Percentiles rank a stretch among this genome's conserved stretches.
Evolutionary conservation across 2,888 invertebrate genomes (phyloP).

Genomic region (Philhelius pedissequus): DNA sequence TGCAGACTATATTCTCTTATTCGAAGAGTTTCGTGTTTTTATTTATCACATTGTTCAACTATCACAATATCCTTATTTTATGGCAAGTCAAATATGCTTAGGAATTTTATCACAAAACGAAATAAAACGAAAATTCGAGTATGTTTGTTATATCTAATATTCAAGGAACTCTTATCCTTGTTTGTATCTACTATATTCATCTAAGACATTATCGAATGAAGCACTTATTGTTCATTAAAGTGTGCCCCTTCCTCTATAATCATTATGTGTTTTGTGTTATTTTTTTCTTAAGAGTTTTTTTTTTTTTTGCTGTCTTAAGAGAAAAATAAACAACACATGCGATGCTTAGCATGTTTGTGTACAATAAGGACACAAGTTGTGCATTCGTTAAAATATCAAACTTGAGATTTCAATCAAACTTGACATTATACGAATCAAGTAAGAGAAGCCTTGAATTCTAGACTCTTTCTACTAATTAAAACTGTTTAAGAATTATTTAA

Average conservation of each 20-base stretch:
- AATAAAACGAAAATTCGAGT: background rate
- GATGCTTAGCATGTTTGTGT: background rate
- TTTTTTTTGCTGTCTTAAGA: too few species aligned
- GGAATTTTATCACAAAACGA: conserved; percentile 2
- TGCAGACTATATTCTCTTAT: background rate
- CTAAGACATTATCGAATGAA: background rate
- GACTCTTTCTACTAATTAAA: background rate
- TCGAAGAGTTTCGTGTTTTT: background rate
- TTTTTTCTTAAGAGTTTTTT: background rate
- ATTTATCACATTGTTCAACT: background rate
- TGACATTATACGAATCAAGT: background rate
- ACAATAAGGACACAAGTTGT: background rate
- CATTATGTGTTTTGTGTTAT: background rate
- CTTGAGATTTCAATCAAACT: background rate
- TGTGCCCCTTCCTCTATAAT: background rate
- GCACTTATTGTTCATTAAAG: background rate
- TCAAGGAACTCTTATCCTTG: background rate
- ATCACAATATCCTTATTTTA: background rate
- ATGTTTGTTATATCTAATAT: background rate
- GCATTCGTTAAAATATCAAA: background rate
- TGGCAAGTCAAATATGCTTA: background rate
- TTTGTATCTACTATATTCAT: background rate
- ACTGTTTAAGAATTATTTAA: too few species aligned
- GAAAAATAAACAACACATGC: background rate
- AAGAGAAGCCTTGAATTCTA: background rate